Conservation (phyloP, 2,797 vertebrate species). For the Miichthys miiuy region DNA sequence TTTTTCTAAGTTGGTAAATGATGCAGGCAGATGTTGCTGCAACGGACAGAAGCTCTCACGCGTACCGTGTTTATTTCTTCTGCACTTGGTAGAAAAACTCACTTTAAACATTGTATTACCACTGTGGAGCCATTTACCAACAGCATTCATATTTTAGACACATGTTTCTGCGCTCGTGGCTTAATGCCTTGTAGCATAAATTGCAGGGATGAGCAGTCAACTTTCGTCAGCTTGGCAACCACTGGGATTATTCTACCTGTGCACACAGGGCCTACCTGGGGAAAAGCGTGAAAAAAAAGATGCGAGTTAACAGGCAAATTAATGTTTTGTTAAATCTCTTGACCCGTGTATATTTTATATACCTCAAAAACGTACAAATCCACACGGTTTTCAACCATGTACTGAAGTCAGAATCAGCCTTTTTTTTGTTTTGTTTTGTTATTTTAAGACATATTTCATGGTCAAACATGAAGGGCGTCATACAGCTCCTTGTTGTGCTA, state of each 20-base stretch:
- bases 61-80: background rate
- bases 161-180: background rate
- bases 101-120: background rate
- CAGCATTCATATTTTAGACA: background rate
- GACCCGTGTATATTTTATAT: background rate
- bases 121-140: background rate
- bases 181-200: background rate
- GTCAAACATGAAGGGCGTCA: background rate
- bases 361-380: background rate
- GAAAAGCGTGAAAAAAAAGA: background rate
- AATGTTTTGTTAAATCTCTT: background rate
- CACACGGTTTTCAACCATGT: background rate
- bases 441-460: background rate
- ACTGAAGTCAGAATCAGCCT: background rate
- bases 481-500: background rate
- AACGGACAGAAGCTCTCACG: background rate
- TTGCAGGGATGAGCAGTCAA: background rate
- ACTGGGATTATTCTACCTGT: constrained; percentile 33
- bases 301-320: background rate
- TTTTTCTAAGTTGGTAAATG: constrained; percentile 53
- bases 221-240: constrained; percentile 2
- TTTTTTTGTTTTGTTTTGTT: no score
- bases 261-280: constrained; percentile 4
- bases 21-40: constrained; percentile 55
- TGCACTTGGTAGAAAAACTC: background rate